Base-by-base conservation (phyloP, 2,888 invertebrate genomes). In the Sylvicola cinctus region DNA sequence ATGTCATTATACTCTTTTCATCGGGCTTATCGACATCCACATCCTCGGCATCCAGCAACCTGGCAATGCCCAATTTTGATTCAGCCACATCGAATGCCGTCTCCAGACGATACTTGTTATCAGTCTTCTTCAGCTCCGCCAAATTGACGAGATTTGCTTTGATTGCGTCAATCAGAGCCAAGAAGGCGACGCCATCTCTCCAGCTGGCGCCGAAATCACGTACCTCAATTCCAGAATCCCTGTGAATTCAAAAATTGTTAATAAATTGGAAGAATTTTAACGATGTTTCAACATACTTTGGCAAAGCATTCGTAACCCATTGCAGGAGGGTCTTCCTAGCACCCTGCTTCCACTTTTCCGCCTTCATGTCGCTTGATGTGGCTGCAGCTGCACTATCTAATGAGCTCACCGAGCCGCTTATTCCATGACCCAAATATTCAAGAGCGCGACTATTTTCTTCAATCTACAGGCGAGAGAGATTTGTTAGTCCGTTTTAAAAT, bases 1-100 rank as follows among this genome's bases (percentile, higher is more conserved):
- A 95, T 20, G 95, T 95, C 93, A 95, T 95, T 47, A 95, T 87
- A 40, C 90, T 91, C 60, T 87, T 81, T 56, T 95, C 95, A 57
- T 95, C 95, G 4, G 95, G 95, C 53, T 85, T 84, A 17, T 83
- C 77, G 16, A 91, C 90, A 55, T 93, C 91, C 33, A 91, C 90
- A 58, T 91, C 91, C 61, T 93, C 93, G 3, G 93, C 84, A 54
- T 95, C 95, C 35, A 95, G 61, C 10, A 95, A 65, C 46, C 83
- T 70, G 15, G 90, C 80, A 47, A 95, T 91, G 38, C 91, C 93
- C 27, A 95, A 63, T 50, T 90, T 80, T 36, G 63, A 67, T 61
- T 95, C 91, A 15, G 95, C 95, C 20, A 90, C 76, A 50, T 79
- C 76, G 60, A 95, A 95, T 31, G 93, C 93, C 23, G 85, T 83